Evolutionary conservation across 92 coral and sea anemone genomes (phyloP).

Genomic region (Galaxea fascicularis): DNA sequence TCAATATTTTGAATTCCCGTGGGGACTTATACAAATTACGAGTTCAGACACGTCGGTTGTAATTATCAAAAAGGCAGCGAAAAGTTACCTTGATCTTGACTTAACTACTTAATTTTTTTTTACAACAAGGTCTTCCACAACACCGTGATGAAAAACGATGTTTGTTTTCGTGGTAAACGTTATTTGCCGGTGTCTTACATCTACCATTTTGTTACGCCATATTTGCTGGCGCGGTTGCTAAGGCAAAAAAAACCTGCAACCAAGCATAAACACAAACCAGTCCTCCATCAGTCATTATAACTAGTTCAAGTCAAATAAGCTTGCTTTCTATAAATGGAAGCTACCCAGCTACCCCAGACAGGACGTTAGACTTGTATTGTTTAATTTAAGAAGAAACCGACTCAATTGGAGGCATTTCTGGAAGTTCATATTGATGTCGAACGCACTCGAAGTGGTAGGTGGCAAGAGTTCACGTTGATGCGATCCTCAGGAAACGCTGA

Average conservation of each 20-base stretch:
- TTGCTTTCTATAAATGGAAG: conserved; percentile 4
- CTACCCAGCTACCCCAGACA: not conserved
- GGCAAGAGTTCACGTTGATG: not conserved
- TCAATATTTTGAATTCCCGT: not conserved
- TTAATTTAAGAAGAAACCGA: not conserved
- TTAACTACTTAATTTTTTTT: not conserved
- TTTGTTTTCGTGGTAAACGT: not conserved
- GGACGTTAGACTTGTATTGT: not conserved
- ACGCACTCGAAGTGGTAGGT: conserved; percentile 28
- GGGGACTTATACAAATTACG: not conserved
- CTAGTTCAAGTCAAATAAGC: not conserved
- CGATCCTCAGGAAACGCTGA: not conserved
- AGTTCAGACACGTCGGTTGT: not conserved
- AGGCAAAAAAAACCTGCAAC: not conserved
- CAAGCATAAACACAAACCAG: not conserved
- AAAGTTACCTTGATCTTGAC: not conserved
- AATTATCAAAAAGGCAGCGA: not conserved
- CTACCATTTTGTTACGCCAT: not conserved
- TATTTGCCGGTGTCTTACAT: not conserved
- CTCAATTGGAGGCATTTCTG: not conserved
- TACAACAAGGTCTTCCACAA: not conserved
- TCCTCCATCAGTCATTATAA: conserved; percentile 1
- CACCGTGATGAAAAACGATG: not conserved
- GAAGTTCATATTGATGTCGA: conserved; percentile 42
- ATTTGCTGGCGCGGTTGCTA: conserved; percentile 34